Conservation (phyloP, 1,140 invertebrate species). For the Neodiprion lecontei region DNA sequence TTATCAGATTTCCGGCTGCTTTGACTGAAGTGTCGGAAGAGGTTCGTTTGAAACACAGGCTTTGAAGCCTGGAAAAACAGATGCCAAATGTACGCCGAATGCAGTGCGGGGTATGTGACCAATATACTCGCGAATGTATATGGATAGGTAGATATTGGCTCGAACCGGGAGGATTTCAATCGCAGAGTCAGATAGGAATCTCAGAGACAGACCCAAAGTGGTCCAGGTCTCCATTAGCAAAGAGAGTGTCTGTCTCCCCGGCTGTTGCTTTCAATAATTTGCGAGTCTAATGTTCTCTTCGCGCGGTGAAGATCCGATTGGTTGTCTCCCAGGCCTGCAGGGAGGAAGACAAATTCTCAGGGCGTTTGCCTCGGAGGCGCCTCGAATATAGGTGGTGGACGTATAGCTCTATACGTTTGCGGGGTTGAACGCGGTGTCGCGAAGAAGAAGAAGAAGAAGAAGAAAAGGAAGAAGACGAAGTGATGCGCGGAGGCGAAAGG, state of each 20-base stretch:
- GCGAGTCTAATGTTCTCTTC: conserved; percentile 46
- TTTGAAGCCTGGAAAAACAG: neutral
- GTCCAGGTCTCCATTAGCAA: conserved; percentile 39
- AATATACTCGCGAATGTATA: no score
- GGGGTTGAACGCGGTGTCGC: conserved; percentile 22
- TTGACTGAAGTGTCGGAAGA: neutral
- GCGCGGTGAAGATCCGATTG: neutral
- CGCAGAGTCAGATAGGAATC: conserved; percentile 23
- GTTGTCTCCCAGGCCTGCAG: neutral
- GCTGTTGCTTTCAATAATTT: conserved; percentile 55
- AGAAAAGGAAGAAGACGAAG: conserved; percentile 19
- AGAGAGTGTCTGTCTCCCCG: conserved; percentile 21
- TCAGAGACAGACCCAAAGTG: conserved; percentile 35
- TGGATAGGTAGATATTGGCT: no score
- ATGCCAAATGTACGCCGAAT: no score
- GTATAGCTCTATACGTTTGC: neutral
- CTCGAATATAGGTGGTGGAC: no score
- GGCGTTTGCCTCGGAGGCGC: neutral
- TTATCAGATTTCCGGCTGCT: neutral
- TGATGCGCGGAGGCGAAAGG: conserved; percentile 24
- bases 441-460: conserved; percentile 16
- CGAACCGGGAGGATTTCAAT: neutral
- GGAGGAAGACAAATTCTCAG: conserved; percentile 39
- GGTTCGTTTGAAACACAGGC: no score
- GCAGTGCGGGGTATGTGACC: neutral